These are phyloP conservation scores for Philhelius pedissequus DNA, from an alignment of 2,888 invertebrate genomes.

Conservation along the genomic window DNA sequence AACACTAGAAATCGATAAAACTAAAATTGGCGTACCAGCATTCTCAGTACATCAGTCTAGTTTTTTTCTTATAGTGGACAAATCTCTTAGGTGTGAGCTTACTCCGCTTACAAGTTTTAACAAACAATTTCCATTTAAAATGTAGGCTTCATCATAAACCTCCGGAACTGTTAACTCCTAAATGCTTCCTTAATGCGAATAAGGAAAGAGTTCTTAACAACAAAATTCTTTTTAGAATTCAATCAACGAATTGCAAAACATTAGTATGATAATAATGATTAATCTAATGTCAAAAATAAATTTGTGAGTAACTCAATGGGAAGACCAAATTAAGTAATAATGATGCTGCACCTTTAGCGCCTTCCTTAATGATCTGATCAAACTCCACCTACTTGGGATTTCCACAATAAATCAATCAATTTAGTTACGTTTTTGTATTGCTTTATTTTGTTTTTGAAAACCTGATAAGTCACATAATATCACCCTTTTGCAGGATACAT, in stretches of 20 bases:
- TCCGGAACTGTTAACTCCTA: background rate
- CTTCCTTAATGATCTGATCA: background rate
- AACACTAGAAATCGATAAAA: too few species aligned
- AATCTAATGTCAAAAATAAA: background rate
- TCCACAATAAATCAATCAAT: slow-evolving; percentile 10
- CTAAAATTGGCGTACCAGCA: too few species aligned
- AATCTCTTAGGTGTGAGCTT: too few species aligned
- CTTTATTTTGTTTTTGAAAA: background rate
- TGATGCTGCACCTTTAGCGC: slow-evolving; percentile 15
- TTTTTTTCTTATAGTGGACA: too few species aligned
- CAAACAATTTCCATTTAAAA: too few species aligned
- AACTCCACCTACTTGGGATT: slow-evolving; percentile 27
- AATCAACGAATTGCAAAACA: background rate
- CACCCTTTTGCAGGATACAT: slow-evolving; percentile 26
- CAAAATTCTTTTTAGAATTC: background rate
- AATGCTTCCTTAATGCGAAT: background rate
- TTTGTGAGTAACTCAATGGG: background rate
- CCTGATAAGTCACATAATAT: background rate
- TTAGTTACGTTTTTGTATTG: background rate
- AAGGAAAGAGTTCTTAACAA: background rate
- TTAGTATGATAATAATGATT: background rate
- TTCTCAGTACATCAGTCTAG: too few species aligned
- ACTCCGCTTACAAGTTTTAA: too few species aligned
- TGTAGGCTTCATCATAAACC: too few species aligned
- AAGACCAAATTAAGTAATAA: background rate